phyloP scores from a whole-genome alignment of 2,113 vertebrate species.

The Egretta garzetta region DNA sequence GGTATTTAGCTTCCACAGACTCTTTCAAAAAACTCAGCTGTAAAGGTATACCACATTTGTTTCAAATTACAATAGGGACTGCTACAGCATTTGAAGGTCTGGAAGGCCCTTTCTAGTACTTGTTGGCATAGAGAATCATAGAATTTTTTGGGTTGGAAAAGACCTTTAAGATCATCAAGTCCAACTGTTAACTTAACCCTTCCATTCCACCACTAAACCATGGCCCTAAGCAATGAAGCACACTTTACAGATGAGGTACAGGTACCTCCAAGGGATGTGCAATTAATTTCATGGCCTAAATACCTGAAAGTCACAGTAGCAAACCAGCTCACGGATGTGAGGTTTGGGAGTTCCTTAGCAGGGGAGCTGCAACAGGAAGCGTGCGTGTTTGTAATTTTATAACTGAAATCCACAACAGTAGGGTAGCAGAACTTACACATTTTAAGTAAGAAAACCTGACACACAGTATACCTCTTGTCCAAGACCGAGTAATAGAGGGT shows the following conservation, averaged over 20 bases:
- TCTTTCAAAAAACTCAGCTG: background rate
- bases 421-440: background rate
- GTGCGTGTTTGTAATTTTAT: background rate
- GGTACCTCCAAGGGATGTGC: background rate
- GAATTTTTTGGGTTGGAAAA: no score
- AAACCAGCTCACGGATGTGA: background rate
- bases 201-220: no score
- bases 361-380: accelerated
- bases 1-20: background rate
- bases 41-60: background rate
- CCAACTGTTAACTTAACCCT: no score
- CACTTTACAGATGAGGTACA: background rate
- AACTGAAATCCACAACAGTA: background rate
- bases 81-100: background rate
- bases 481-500: background rate
- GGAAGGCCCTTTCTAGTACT: background rate
- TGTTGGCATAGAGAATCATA: background rate
- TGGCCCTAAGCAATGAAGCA: background rate
- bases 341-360: background rate
- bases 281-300: background rate
- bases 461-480: background rate
- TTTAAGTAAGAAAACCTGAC: background rate
- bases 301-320: background rate
- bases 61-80: background rate
- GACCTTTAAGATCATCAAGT: no score